Evolutionary conservation across 37 sponge, comb jelly and placozoan species (phyloP), one percentile per base, ranked within the genome.

Genomic region (Oscarella lobularis): DNA sequence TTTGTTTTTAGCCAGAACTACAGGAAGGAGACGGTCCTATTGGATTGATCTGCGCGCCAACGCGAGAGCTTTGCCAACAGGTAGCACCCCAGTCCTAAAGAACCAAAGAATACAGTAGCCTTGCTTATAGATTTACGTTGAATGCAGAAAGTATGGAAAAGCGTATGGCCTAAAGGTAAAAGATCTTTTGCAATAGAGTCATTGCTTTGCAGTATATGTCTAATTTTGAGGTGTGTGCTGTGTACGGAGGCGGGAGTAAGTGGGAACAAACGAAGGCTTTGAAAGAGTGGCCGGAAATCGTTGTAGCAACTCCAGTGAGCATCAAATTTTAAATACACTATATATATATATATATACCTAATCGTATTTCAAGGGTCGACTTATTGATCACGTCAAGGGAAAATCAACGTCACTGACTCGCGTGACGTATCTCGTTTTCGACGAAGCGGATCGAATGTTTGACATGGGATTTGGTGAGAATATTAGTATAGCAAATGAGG

Each of bases 361-460:
- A 48, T 48, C 60, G 60, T 48, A 48, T 36, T 32, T 2, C 1
- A 66, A 91, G 92, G 92, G 94, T 30, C 84, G 98, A 14, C 88
- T 96, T 67, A 96, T 96, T 55, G 98, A 96, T 79, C 66, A 86
- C 74, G 84, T 96, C 33, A 96, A 90, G 82, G 3, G 37, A 33
- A 96, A 96, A 75, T 85, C 88, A 35, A 85, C 88, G 5, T 83
- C 81, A 67, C 81, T 96, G 31, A 77, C 75, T 70, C 77, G 91
- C 32, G 94, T 92, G 30, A 93, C 98, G 0, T 96, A 84, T 48
- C 87, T 96, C 0, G 98, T 96, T 38, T 83, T 96, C 75, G 98
- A 96, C 78, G 98, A 96, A 80, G 94, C 94, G 32, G 98, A 96
- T 67, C 74, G 98, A n/a, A 96, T 96, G 98, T 96, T 96, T 81